Evolutionary conservation across 2,888 invertebrate species (phyloP), one percentile per base, ranked within the genome.

Genomic region (Brachyptera putata): DNA sequence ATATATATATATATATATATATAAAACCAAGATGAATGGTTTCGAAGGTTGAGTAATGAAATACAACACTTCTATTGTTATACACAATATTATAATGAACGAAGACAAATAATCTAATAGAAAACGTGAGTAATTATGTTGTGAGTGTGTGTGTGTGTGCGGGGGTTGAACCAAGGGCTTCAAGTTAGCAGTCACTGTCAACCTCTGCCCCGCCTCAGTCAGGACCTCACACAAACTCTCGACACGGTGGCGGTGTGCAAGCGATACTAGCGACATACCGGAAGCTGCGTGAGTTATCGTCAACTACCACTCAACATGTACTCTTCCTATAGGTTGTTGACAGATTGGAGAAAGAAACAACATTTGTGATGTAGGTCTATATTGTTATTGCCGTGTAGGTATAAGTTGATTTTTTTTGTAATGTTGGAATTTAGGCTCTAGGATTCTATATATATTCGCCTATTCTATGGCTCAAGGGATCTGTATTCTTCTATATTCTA

Each of bases 181-280:
- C 49, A 48, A 43, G 37, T 30, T 43, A 56, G 56, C 56, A 55
- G 59, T 60, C 59, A 60, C 46, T 60, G 59, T 60, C 59, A 43
- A 24, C 1, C 1, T 4, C 22, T 2, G n/a, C 16, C 46, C 25
- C 55, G 34, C 59, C 55, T 18, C 53, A 1, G 1, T 25, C 36
- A 11, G n/a, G 24, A 58, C 37, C 36, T 16, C 53, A 53, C 53
- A 53, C 18, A 14, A 26, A 49, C 34, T 16, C 5, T 30, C 30
- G n/a, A n/a, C n/a, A n/a, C n/a, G n/a, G n/a, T n/a, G n/a, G n/a
- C n/a, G n/a, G n/a, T n/a, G n/a, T n/a, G n/a, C n/a, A n/a, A n/a
- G n/a, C n/a, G n/a, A n/a, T n/a, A n/a, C n/a, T n/a, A n/a, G n/a
- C n/a, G n/a, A n/a, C n/a, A n/a, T n/a, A n/a, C 48, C 24, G 22